Conservation (phyloP, 1,140 invertebrate genomes). For the Oryctes rhinoceros region DNA sequence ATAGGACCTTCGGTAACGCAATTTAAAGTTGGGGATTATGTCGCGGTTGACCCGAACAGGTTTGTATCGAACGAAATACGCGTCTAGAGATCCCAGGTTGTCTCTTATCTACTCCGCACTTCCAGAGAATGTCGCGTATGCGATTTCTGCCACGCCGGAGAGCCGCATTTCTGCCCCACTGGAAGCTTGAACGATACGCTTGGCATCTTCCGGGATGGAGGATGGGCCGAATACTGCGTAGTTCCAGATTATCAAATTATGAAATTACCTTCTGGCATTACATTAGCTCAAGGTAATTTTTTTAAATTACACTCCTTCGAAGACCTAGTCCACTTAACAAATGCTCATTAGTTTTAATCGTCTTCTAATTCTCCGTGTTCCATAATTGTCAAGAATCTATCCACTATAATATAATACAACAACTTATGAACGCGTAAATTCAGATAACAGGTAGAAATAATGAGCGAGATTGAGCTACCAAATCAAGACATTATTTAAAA, state of each 20-base stretch:
- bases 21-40: conserved; percentile 71
- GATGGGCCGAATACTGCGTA: conserved; percentile 70
- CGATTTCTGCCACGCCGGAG: conserved; percentile 65
- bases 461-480: too few species aligned
- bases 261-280: conserved; percentile 62
- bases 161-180: conserved; percentile 67
- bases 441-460: too few species aligned
- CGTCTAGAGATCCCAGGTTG: not conserved
- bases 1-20: conserved; percentile 66
- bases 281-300: conserved; percentile 63
- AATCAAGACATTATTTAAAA: too few species aligned
- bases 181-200: conserved; percentile 69
- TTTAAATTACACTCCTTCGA: not conserved
- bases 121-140: conserved; percentile 67
- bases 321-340: too few species aligned
- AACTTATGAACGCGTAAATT: too few species aligned
- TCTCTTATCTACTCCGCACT: not conserved
- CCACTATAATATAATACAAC: too few species aligned
- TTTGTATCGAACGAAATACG: conserved; percentile 50
- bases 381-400: too few species aligned
- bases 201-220: conserved; percentile 71
- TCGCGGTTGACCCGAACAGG: conserved; percentile 74
- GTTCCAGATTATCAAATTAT: conserved; percentile 69
- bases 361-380: too few species aligned
- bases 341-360: too few species aligned